Conservation (phyloP, 2,113 vertebrate genomes). For the Muscicapa adusta region DNA sequence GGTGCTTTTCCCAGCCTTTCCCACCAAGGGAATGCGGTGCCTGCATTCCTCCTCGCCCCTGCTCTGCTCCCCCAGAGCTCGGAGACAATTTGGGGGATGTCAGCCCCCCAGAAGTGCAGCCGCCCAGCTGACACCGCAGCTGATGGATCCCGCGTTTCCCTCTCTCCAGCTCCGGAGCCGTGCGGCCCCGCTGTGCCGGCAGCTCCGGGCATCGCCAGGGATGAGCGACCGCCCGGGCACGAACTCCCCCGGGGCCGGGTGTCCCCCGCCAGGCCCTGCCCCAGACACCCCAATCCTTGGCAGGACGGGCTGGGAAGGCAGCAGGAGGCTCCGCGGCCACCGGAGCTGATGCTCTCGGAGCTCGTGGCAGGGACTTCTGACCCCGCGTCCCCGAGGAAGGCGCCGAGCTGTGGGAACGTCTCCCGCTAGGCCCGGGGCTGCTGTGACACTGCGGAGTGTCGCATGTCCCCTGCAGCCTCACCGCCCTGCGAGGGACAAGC, state of each 20-base stretch:
- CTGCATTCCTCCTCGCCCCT: fast-evolving
- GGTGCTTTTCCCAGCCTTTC: neutral
- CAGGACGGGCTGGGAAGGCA: neutral
- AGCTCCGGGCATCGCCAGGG: neutral
- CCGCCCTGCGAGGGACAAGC: too few species aligned
- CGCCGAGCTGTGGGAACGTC: constrained; percentile 14
- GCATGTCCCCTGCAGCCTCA: neutral
- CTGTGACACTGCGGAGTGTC: neutral
- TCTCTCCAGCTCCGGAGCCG: fast-evolving
- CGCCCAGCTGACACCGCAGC: neutral
- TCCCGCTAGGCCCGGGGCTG: fast-evolving
- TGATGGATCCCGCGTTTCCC: neutral
- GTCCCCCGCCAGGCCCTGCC: neutral
- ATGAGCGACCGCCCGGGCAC: neutral
- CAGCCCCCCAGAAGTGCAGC: neutral
- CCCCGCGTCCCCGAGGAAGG: neutral
- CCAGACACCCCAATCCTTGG: fast-evolving
- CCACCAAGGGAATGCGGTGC: fast-evolving
- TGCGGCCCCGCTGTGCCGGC: fast-evolving
- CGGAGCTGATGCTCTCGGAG: fast-evolving
- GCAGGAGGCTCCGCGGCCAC: fast-evolving
- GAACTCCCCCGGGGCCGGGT: fast-evolving
- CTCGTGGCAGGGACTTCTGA: neutral
- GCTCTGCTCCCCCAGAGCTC: neutral
- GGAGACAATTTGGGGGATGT: neutral